A percentile compares a stretch with the other conserved stretches of the same genome.
Evolutionary conservation across 30 jellyfish, hydroid and myxozoan species (phyloP).

Genomic region (Catostylus mosaicus): DNA sequence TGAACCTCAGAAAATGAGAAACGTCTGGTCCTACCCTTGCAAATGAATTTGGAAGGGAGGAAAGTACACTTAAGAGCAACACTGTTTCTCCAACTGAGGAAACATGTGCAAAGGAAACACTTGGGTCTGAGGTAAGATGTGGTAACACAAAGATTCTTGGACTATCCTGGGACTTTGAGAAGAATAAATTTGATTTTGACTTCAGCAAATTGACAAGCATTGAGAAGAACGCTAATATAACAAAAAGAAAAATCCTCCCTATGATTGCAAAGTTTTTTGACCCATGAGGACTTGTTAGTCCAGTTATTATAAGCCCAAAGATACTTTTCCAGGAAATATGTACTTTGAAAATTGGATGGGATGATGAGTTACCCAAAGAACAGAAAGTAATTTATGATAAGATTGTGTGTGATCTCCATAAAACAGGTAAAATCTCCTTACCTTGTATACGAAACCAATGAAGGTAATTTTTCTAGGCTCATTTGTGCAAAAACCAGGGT

Average conservation of each 20-base stretch:
- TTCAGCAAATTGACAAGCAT: slow-evolving; percentile 11
- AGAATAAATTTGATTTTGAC: slow-evolving; percentile 49
- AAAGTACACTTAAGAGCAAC: neutral
- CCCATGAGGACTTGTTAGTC: slow-evolving; percentile 56
- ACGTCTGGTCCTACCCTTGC: slow-evolving; percentile 18
- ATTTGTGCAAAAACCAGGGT: slow-evolving; percentile 45
- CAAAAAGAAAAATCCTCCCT: slow-evolving; percentile 40
- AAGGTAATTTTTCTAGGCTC: slow-evolving; percentile 3
- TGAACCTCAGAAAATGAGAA: slow-evolving; percentile 40
- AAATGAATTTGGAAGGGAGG: neutral
- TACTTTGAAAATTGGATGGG: slow-evolving; percentile 68
- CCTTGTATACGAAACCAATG: slow-evolving; percentile 20
- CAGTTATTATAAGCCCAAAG: slow-evolving; percentile 34
- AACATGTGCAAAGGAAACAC: slow-evolving; percentile 44
- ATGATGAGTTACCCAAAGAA: slow-evolving; percentile 46
- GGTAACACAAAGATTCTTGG: slow-evolving; percentile 51
- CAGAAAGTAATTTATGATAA: slow-evolving; percentile 9
- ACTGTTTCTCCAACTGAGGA: slow-evolving; percentile 14
- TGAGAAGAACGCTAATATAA: neutral
- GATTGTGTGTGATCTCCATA: slow-evolving; percentile 19
- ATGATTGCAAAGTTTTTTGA: slow-evolving; percentile 60
- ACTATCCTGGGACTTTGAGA: slow-evolving; percentile 43
- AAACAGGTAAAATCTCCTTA: slow-evolving; percentile 15
- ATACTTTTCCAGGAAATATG: slow-evolving; percentile 39
- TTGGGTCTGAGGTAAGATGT: slow-evolving; percentile 24